Evolutionary conservation across 2,113 vertebrate genomes (phyloP), one percentile per base, ranked within the genome.

Genomic region (Corythoichthys haematopterus): DNA sequence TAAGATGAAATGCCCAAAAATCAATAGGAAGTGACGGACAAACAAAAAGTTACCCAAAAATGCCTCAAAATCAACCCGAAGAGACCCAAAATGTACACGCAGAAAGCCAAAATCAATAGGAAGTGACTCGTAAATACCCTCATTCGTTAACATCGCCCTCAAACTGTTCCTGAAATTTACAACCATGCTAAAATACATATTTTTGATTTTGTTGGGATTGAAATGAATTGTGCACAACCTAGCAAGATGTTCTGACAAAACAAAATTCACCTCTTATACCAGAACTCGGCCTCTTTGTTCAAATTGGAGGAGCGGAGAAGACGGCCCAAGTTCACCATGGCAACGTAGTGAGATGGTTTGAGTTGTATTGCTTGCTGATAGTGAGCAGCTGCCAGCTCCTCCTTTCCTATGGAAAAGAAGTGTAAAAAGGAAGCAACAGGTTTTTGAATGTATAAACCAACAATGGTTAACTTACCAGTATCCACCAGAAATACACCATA

Each of bases 401-500:
- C 92, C 77, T 93, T 87, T 68, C 96, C 96, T 98, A 71, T 0
- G 79, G 10, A 15, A 72, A 38, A 10, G 15, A 57, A 33, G 51
- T 16, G 55, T 3, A 20, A 43, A 28, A 13, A 58, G 37, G 3
- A 40, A 51, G 2, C 35, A n/a, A 48, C 6, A 43, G 9, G 3
- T 43, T 45, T 46, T 28, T 7, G 16, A 61, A 61, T 46, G 20
- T 46, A 14, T 8, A 62, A 0, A 62, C 20, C 20, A 7, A 45
- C 33, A 46, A 28, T 15, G 43, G 11, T 45, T 6, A 45, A 76
- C 93, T 93, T 80, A 99, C 97, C 96, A 0, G 93, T 92, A 65
- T 98, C 95, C 47, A 98, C 96, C 76, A 98, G 87, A 82, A 98
- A 99, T 64, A 98, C 97, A 0, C 95, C 96, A 0, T 97, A 98